Conservation (phyloP, 2,113 vertebrate species). For the Gila orcuttii region DNA sequence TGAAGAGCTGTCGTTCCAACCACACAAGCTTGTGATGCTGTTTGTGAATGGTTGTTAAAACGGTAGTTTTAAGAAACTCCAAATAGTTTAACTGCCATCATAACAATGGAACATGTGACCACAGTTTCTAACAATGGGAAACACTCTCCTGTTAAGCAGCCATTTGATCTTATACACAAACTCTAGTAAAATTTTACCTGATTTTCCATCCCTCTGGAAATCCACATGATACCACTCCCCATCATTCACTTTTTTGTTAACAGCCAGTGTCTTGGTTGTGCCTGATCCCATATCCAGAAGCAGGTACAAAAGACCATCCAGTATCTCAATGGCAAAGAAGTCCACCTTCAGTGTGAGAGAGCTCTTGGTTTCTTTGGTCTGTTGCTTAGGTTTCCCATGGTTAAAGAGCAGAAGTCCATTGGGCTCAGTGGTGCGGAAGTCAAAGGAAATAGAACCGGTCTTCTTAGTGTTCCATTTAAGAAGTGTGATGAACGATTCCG, state of each 20-base stretch:
- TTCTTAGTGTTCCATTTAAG: slow-evolving; percentile 99
- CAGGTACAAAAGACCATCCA: slow-evolving; percentile 95
- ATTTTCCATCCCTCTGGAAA: slow-evolving; percentile 81
- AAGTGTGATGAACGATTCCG: slow-evolving; percentile 92
- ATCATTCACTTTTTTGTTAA: slow-evolving; percentile 57
- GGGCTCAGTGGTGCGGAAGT: slow-evolving; percentile 97
- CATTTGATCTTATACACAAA: not conserved
- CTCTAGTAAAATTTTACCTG: slow-evolving; percentile 79
- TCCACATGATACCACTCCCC: slow-evolving; percentile 34
- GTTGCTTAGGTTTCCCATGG: slow-evolving; percentile 92
- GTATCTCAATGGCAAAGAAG: slow-evolving; percentile 98
- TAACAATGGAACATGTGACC: not conserved
- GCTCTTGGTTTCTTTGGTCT: slow-evolving; percentile 90
- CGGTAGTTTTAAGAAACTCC: not conserved
- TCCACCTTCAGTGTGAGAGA: slow-evolving; percentile 93
- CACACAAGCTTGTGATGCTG: not conserved
- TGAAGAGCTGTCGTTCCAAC: not conserved
- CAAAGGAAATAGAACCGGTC: slow-evolving; percentile 97
- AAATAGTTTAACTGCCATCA: not conserved
- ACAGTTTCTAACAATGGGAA: not conserved
- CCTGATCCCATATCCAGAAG: slow-evolving; percentile 98
- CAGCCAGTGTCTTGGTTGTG: slow-evolving; percentile 93
- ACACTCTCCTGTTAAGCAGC: not conserved
- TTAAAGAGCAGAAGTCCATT: slow-evolving; percentile 97
- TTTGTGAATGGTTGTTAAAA: not conserved